Base-by-base conservation (phyloP, 2,888 invertebrate species). In the Hyppa rectilinea region DNA sequence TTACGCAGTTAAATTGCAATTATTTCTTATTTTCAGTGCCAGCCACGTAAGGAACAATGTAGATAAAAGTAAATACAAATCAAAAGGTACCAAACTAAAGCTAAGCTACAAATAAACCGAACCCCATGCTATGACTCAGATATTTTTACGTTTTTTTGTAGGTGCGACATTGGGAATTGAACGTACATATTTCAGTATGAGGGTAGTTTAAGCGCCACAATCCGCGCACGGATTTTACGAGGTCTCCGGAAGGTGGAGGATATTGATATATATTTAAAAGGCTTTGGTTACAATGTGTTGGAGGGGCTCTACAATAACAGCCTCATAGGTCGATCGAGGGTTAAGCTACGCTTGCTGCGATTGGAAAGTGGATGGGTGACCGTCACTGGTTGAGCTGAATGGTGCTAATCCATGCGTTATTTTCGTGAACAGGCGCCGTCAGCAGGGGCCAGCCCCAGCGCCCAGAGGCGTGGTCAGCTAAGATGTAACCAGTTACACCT, bases 151-250 rank as follows among this genome's bases (percentile, higher is more conserved):
- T 84, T 75, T 67, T 72, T 66, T 75, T 75, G 77, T 69, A 74
- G 73, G 82, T 84, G 82, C 83, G 73, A 78, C 78, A 78, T 80
- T 78, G 79, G 79, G 82, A 83, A 89, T 87, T 84, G 85, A 78
- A 75, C 82, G 83, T 90, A 84, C 84, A 91, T 92, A 87, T 88
- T 91, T 90, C 83, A 90, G 83, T 83, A 83, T 58, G 64, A 59
- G 79, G 80, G 83, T 85, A 85, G 85, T 88, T 86, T 82, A 87
- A 84, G 82, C 84, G 84, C 84, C 86, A 89, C 89, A 88, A 90
- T 89, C 86, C 86, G 66, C 83, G 86, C 86, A 86, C 81, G 87
- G 87, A 89, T 89, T 90, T 91, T 91, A 91, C 86, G 89, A 89
- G 85, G 68, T 70, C 80, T 80, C 79, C 79, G 84, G 80, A 80